Conservation (phyloP, 2,113 vertebrate species). For the Poeciliopsis turrubarensis region DNA sequence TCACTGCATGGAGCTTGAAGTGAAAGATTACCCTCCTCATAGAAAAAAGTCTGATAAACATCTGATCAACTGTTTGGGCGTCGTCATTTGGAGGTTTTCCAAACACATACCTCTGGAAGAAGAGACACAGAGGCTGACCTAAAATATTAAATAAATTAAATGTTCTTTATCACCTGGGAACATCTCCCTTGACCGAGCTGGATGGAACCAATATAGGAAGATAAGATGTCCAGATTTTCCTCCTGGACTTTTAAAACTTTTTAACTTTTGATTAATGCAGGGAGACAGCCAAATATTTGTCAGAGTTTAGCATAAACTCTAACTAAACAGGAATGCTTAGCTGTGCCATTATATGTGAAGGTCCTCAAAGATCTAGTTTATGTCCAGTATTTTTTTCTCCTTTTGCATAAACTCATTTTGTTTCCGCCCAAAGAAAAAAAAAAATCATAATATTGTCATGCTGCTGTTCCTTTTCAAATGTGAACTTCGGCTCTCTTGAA, state of each 20-base stretch:
- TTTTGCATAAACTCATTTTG: no score
- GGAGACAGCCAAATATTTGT: neutral
- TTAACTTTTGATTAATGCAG: neutral
- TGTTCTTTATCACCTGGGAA: no score
- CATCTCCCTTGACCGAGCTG: no score
- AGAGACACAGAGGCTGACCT: neutral
- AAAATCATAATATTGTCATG: no score
- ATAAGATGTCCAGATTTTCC: no score
- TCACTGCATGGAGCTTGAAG: neutral
- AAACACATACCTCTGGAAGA: neutral
- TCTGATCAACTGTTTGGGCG: neutral
- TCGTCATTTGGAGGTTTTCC: neutral
- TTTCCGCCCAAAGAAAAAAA: no score
- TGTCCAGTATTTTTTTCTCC: no score
- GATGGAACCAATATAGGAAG: no score
- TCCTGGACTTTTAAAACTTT: no score
- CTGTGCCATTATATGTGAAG: neutral
- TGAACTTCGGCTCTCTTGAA: neutral
- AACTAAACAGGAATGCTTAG: no score
- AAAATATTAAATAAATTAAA: neutral
- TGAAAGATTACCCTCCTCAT: neutral
- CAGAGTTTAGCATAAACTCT: no score
- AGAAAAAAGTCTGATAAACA: neutral
- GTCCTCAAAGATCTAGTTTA: neutral
- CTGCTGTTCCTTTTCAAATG: neutral